These are phyloP conservation scores for Papilio polytes DNA, from an alignment of 1,140 invertebrate species.

Conservation along the genomic window DNA sequence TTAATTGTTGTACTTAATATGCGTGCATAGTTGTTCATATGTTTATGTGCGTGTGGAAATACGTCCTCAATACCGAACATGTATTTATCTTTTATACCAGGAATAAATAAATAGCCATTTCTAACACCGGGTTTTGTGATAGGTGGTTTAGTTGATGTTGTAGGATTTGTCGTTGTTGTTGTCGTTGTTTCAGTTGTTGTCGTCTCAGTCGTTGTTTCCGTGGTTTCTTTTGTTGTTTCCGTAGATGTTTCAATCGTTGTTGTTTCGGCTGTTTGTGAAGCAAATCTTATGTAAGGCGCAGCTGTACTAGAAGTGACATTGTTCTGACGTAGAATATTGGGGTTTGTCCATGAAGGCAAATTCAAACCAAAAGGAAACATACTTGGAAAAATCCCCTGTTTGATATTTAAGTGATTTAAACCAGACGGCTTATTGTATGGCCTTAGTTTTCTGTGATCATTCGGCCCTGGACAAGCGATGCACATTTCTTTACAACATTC, in stretches of 20 bases:
- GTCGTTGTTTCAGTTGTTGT: background rate
- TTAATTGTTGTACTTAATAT: background rate
- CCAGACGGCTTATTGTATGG: background rate
- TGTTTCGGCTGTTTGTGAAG: background rate
- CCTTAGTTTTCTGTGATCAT: background rate
- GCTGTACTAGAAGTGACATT: background rate
- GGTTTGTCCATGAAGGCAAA: background rate
- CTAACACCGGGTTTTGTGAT: background rate
- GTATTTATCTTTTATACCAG: background rate
- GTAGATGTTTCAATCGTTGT: background rate
- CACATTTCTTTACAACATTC: slow-evolving; percentile 5
- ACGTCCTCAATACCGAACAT: background rate
- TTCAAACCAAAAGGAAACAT: background rate
- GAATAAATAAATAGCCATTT: background rate
- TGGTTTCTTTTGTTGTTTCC: background rate
- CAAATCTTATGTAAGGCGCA: background rate
- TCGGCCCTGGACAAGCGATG: background rate
- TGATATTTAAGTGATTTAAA: background rate
- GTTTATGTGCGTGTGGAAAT: background rate
- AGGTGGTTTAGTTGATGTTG: background rate
- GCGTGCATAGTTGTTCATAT: slow-evolving; percentile 4
- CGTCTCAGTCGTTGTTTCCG: background rate
- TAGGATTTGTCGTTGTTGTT: background rate
- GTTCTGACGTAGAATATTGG: background rate
- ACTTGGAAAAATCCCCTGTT: background rate